These are phyloP conservation scores for Polietes domitor DNA, from an alignment of 2,888 invertebrate species.

Conservation along the genomic window DNA sequence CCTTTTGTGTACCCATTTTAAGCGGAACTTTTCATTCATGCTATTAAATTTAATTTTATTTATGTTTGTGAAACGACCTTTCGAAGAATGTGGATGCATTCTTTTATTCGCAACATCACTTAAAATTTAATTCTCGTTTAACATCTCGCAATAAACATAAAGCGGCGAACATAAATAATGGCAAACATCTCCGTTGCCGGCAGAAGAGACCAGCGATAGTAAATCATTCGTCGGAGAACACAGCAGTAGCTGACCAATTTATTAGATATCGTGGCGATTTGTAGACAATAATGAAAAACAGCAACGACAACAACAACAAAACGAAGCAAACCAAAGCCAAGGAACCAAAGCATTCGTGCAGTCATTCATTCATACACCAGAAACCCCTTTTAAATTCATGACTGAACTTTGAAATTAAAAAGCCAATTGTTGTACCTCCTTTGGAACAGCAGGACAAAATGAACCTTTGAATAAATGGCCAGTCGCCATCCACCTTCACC, in stretches of 20 bases:
- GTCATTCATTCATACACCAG: background rate
- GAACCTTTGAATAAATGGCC: background rate
- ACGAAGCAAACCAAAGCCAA: background rate
- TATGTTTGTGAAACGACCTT: no score
- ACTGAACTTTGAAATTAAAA: slow-evolving; percentile 15
- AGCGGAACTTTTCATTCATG: no score
- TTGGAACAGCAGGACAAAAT: background rate
- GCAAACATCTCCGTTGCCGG: background rate
- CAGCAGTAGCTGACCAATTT: slow-evolving; percentile 35
- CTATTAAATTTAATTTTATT: no score
- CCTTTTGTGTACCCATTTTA: no score
- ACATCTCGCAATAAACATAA: background rate
- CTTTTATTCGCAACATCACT: no score
- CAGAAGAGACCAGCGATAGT: background rate
- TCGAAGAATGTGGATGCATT: no score
- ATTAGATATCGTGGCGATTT: slow-evolving; percentile 52
- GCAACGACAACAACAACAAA: background rate
- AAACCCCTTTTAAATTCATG: slow-evolving; percentile 6
- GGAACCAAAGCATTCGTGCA: no score
- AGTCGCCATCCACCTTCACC: no score
- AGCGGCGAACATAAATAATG: background rate
- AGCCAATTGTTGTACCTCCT: slow-evolving; percentile 6
- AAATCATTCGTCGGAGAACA: background rate
- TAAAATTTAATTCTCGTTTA: background rate
- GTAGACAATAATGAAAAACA: slow-evolving; percentile 32